Percentiles rank a stretch among this genome's conserved stretches.
These are phyloP conservation scores for Philopotamus ludificatus DNA, from an alignment of 1,140 invertebrate species.

Conservation along the genomic window DNA sequence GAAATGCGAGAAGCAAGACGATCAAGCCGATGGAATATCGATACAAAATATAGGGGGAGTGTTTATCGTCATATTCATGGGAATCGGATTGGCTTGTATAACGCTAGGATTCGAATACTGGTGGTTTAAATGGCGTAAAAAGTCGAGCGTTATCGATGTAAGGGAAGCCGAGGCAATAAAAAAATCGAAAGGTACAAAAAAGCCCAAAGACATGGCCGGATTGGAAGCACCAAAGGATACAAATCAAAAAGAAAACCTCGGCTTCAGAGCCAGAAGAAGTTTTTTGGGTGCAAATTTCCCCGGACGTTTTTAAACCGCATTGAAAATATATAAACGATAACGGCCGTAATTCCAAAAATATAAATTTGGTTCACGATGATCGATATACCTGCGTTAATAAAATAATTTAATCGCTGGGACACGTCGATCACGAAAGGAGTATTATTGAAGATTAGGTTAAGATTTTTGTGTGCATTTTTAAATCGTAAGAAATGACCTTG, in stretches of 20 bases:
- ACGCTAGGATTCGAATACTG: conserved; percentile 94
- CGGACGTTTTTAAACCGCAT: conserved; percentile 36
- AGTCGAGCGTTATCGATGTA: conserved; percentile 59
- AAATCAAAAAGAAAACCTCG: conserved; percentile 25
- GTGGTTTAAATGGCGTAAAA: conserved; percentile 80
- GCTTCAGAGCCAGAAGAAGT: conserved; percentile 35
- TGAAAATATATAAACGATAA: too few relatives aligned
- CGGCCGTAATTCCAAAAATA: too few relatives aligned
- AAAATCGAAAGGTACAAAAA: conserved; percentile 27
- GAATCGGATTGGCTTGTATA: conserved; percentile 86
- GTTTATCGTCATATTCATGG: conserved; percentile 94
- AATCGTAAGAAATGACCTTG: too few relatives aligned
- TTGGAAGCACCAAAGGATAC: conserved; percentile 1
- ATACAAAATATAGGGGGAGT: conserved; percentile 97
- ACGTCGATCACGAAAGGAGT: too few relatives aligned
- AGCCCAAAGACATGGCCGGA: conserved; percentile 24
- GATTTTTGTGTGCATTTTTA: too few relatives aligned
- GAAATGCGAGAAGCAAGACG: conserved; percentile 83
- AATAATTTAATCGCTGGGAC: too few relatives aligned
- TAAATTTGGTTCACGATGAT: too few relatives aligned
- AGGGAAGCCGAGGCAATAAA: conserved; percentile 47
- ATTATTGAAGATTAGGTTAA: too few relatives aligned
- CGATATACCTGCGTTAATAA: too few relatives aligned
- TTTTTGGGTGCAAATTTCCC: conserved; percentile 35
- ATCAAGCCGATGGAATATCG: conserved; percentile 94